Evolutionary conservation across 2,113 vertebrate species (phyloP), one percentile per base, ranked within the genome.

Genomic region (Cyrtonyx montezumae): DNA sequence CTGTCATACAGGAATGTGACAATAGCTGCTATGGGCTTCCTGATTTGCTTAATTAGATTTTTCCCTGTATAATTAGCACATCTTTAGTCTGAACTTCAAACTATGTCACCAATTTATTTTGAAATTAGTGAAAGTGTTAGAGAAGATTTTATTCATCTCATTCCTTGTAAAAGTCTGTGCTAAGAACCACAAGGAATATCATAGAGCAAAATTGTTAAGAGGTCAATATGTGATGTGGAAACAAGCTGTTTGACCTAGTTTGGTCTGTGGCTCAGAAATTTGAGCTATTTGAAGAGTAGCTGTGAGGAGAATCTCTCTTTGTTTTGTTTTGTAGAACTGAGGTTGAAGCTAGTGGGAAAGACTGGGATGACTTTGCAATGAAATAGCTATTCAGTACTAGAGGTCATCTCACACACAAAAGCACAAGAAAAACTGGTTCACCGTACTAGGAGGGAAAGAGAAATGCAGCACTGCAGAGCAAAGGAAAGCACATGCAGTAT

Each of bases 21-120:
- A 97, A 94, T 96, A 97, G 96, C 93, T 96, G 78, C 91, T 93
- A 97, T 97, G 93, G 92, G 91, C 96, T 98, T 97, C 87, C 93
- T 89, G 93, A 94, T 91, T 94, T 14, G 0, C 86, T 97, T 98
- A 97, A 97, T 96, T 97, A 84, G 94, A 86, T 97, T 95, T 95
- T 91, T 93, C 87, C 73, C 94, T 93, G 94, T 96, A 97, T 96
- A 97, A 97, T 97, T 97, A 97, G 90, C 92, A 94, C 91, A 68
- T 91, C 95, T 94, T 97, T 88, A 94, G 95, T 93, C 78, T 97
- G 95, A 96, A 94, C 93, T 95, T 80, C 92, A 95, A 89, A 80
- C 93, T 90, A 82, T 85, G 79, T 96, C 92, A 96, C 91, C 48
- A 79, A 75, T 95, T 92, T 96, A 95, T 96, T 96, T 96, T 91